Evolutionary conservation across 2,113 vertebrate species (phyloP), one percentile per base, ranked within the genome.

Genomic region (Chunga burmeisteri): DNA sequence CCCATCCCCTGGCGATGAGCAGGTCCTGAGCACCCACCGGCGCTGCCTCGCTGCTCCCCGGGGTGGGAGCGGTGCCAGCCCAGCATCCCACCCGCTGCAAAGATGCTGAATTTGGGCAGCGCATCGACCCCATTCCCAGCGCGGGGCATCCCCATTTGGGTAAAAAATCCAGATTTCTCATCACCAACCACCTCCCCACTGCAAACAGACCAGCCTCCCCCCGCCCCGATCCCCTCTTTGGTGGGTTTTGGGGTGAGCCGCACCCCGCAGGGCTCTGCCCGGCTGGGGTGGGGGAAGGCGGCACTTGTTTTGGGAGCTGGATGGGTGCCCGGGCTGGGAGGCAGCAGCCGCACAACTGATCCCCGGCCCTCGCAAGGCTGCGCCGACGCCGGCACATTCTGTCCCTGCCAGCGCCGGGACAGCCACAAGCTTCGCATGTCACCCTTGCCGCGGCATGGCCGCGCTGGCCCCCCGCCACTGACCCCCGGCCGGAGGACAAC

Each of bases 121-220:
- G 1, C 20, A 10, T 11, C 3, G 5, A 30, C 16, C 17, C 18
- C 1, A 0, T 30, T 16, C 36, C 36, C 78, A 34, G 38, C 1
- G 0, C 1, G 3, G 27, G 53, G 8, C 49, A 29, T 8, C 32
- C 40, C 6, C 1, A 0, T 40, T 38, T 0, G 10, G 47, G 61
- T 36, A 27, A 58, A 79, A 56, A n/a, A n/a, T 2, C 36, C 13
- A 7, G 36, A 44, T 34, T 87, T 52, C 3, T 34, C 61, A 11
- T 6, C 36, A 2, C 59, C 0, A 1, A 7, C 26, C 14, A 1
- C 6, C 3, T 22, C n/a, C 10, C 3, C 30, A n/a, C 11, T 2
- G 21, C 59, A 4, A 42, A 46, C 16, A 42, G n/a, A n/a, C n/a
- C n/a, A n/a, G n/a, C n/a, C n/a, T n/a, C n/a, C n/a, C n/a, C n/a